Evolutionary conservation across 2,113 vertebrate species (phyloP).

Genomic region (Mobula hypostoma): DNA sequence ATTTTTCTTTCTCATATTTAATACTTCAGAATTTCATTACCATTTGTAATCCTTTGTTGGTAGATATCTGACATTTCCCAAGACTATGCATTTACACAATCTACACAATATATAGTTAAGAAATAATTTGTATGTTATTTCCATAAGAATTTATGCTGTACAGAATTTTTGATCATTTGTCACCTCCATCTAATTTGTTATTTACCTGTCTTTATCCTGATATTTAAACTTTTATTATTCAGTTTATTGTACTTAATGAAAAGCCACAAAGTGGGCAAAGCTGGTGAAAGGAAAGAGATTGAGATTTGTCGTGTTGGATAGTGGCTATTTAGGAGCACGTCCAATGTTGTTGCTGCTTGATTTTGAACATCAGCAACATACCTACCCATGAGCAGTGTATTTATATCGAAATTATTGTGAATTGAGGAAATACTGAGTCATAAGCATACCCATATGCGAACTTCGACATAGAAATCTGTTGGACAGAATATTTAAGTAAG

Average conservation of each 20-base stretch:
- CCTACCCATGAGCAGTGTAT: background rate
- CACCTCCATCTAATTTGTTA: background rate
- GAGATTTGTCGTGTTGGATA: background rate
- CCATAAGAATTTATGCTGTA: background rate
- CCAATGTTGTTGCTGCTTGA: background rate
- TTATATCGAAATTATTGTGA: background rate
- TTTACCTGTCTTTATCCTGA: background rate
- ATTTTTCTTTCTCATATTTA: background rate
- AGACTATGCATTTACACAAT: background rate
- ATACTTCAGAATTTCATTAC: background rate
- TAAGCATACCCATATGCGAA: background rate
- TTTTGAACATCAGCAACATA: background rate
- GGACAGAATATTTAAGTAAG: background rate
- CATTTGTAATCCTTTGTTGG: background rate
- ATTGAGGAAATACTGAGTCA: background rate
- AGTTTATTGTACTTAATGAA: background rate
- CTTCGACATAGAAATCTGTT: background rate
- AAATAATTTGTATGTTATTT: background rate
- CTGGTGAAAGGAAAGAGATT: background rate
- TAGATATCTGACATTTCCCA: background rate
- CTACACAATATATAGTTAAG: background rate
- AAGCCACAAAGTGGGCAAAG: background rate
- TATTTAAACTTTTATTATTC: background rate
- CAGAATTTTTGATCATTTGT: background rate
- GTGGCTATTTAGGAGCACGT: background rate